These are phyloP conservation scores for Myiotriccus ornatus DNA, from an alignment of 2,797 vertebrate species.

Conservation along the genomic window DNA sequence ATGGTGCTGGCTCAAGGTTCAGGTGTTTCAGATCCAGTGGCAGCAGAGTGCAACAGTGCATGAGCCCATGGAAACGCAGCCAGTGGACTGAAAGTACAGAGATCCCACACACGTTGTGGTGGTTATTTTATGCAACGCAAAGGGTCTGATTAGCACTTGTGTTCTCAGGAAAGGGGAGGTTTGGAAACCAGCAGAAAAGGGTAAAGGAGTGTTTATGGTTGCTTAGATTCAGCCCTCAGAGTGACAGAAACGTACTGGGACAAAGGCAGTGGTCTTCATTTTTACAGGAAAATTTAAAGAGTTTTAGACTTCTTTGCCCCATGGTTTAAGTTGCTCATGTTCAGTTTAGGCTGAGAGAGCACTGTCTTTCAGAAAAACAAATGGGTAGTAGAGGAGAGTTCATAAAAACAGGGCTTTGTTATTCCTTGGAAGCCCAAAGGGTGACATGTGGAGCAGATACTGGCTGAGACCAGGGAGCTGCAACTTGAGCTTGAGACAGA, in stretches of 20 bases:
- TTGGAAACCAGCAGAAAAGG: neutral
- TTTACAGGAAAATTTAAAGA: neutral
- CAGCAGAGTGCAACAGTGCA: fast-evolving
- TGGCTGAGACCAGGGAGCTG: neutral
- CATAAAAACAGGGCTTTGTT: neutral
- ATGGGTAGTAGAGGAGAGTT: fast-evolving
- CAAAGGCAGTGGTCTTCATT: neutral
- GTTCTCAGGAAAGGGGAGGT: neutral
- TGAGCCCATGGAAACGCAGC: neutral
- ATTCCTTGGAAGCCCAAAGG: neutral
- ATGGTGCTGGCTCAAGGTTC: fast-evolving
- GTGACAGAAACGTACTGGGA: neutral
- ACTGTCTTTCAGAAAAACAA: neutral
- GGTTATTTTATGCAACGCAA: neutral
- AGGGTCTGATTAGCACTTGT: neutral
- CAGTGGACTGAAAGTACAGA: fast-evolving
- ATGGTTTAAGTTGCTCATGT: neutral
- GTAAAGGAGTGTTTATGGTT: neutral
- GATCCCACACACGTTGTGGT: fast-evolving
- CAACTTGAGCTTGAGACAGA: neutral
- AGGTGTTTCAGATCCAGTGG: neutral
- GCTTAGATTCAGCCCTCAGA: neutral
- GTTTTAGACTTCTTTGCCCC: neutral
- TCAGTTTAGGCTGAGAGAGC: neutral
- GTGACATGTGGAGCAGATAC: fast-evolving